A percentile compares a stretch with the other conserved stretches of the same genome.
Evolutionary conservation across 2,113 vertebrate species (phyloP).

Genomic region (Psephotus haematonotus): DNA sequence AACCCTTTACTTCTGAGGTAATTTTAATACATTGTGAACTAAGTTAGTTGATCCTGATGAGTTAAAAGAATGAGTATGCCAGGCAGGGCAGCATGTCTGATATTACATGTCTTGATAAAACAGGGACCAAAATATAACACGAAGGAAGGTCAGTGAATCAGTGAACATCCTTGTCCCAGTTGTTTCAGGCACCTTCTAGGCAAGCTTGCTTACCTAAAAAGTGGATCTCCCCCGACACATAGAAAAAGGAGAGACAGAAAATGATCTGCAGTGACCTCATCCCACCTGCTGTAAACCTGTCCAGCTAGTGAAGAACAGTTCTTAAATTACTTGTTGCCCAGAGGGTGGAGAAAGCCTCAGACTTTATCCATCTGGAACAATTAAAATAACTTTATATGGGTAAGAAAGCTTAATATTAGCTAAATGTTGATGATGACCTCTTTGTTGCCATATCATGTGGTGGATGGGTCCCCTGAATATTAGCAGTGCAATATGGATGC

Average conservation of each 20-base stretch:
- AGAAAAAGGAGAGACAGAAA: neutral
- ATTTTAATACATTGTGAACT: neutral
- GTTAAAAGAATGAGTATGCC: neutral
- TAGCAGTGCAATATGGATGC: neutral
- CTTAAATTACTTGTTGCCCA: neutral
- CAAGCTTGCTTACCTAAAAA: neutral
- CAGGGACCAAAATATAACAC: neutral
- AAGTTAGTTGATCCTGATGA: neutral
- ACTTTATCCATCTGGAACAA: neutral
- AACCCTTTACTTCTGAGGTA: neutral
- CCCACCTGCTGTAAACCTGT: neutral
- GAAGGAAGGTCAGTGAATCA: neutral
- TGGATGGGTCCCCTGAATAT: neutral
- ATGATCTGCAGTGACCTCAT: neutral
- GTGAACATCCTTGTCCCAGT: neutral
- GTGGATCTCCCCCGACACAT: neutral
- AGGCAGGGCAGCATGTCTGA: neutral
- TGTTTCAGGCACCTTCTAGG: neutral
- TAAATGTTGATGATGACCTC: neutral
- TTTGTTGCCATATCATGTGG: neutral
- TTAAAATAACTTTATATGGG: neutral
- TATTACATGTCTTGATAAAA: neutral
- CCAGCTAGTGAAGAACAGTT: neutral
- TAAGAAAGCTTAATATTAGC: neutral
- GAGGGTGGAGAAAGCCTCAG: neutral